Conservation (phyloP, 2,797 vertebrate genomes). For the Melopsittacus undulatus region DNA sequence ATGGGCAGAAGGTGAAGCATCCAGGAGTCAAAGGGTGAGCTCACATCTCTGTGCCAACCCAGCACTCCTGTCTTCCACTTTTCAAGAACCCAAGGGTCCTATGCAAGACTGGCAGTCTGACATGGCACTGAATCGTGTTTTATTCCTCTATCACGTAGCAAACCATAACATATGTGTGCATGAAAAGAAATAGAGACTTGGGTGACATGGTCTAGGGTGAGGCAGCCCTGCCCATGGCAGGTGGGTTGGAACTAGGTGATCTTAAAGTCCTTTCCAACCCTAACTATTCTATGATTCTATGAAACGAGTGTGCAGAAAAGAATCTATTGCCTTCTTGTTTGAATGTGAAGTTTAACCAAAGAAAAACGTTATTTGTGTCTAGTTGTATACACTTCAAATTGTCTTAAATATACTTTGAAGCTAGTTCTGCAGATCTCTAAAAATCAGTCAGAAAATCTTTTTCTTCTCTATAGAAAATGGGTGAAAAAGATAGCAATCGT, state of each 20-base stretch:
- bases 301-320: background rate
- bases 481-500: background rate
- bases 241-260: background rate
- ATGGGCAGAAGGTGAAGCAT: background rate
- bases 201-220: background rate
- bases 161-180: rapidly evolving
- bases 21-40: background rate
- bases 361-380: background rate
- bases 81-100: background rate
- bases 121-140: background rate
- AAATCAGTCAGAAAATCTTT: background rate
- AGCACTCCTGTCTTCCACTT: background rate
- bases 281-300: background rate
- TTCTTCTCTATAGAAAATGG: background rate
- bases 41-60: background rate
- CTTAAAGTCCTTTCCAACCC: background rate
- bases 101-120: background rate
- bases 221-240: background rate
- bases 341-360: background rate
- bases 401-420: background rate
- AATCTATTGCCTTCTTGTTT: background rate
- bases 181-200: background rate
- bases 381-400: background rate
- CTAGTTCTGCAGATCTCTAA: background rate
- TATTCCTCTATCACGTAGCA: background rate